Percentiles rank a stretch among this genome's conserved stretches.
These are phyloP conservation scores for Virgularia gustaviana DNA, from an alignment of 92 coral and sea anemone genomes.

Conservation along the genomic window DNA sequence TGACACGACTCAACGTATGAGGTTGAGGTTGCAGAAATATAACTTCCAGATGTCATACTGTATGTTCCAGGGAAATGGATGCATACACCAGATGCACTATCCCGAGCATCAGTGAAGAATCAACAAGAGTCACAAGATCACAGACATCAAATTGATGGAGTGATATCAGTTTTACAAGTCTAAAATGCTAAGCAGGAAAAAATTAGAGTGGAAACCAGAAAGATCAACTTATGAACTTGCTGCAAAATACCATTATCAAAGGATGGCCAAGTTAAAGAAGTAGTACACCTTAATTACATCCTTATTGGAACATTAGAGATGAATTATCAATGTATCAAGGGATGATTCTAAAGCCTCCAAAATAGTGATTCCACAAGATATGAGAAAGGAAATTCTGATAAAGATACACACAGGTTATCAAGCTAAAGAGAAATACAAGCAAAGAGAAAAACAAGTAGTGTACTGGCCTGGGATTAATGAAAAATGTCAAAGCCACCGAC, in stretches of 20 bases:
- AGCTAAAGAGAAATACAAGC: too few relatives aligned
- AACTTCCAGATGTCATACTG: slow-evolving; percentile 39
- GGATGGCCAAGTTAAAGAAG: slow-evolving; percentile 8
- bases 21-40: slow-evolving; percentile 47
- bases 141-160: slow-evolving; percentile 5
- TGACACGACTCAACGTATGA: slow-evolving; percentile 50
- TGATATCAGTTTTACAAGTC: slow-evolving; percentile 12
- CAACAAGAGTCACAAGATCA: neutral
- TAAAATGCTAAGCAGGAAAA: neutral
- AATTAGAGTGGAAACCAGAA: slow-evolving; percentile 8
- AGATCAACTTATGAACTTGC: slow-evolving; percentile 2
- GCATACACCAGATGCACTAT: slow-evolving; percentile 1
- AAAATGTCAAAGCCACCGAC: too few relatives aligned
- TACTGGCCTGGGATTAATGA: too few relatives aligned
- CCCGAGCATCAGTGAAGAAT: neutral
- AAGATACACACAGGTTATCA: too few relatives aligned
- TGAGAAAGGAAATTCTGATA: too few relatives aligned
- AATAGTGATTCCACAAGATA: too few relatives aligned
- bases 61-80: slow-evolving; percentile 36
- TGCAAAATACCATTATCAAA: slow-evolving; percentile 10
- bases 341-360: neutral
- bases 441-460: too few relatives aligned
- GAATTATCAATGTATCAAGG: slow-evolving; percentile 2
- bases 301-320: slow-evolving; percentile 4
- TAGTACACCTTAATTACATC: neutral